These are phyloP conservation scores for Chloroceryle aenea DNA, from an alignment of 2,113 vertebrate genomes.

Conservation along the genomic window DNA sequence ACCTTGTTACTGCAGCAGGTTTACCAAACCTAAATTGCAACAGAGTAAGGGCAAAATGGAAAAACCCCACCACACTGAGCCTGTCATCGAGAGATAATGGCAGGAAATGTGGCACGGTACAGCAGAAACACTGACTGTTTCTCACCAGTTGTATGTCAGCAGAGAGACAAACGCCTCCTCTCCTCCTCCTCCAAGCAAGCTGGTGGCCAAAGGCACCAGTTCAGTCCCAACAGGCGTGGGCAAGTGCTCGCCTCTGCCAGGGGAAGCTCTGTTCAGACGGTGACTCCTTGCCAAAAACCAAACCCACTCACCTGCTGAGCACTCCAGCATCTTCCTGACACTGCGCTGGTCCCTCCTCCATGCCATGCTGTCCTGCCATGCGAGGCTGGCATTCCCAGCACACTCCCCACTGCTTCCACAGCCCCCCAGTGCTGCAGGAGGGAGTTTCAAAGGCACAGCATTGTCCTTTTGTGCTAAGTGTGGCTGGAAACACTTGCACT, in stretches of 20 bases:
- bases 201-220: neutral
- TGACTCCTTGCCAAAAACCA: neutral
- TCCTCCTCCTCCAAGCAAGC: neutral
- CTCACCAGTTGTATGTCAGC: accelerated
- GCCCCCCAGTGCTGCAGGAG: neutral
- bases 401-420: accelerated
- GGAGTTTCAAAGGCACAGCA: neutral
- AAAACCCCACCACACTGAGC: neutral
- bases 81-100: neutral
- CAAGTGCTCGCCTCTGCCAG: neutral
- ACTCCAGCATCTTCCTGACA: neutral
- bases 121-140: neutral
- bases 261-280: neutral
- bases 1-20: neutral
- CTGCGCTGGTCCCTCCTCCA: accelerated
- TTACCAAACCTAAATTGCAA: neutral
- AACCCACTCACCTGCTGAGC: accelerated
- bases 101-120: accelerated
- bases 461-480: neutral
- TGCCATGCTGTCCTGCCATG: accelerated
- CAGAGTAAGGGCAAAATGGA: neutral
- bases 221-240: neutral
- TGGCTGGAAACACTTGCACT: neutral
- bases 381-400: neutral
- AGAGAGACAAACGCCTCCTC: neutral